Evolutionary conservation across 2,888 invertebrate species (phyloP), one percentile per base, ranked within the genome.

Genomic region (Idaea biselata): DNA sequence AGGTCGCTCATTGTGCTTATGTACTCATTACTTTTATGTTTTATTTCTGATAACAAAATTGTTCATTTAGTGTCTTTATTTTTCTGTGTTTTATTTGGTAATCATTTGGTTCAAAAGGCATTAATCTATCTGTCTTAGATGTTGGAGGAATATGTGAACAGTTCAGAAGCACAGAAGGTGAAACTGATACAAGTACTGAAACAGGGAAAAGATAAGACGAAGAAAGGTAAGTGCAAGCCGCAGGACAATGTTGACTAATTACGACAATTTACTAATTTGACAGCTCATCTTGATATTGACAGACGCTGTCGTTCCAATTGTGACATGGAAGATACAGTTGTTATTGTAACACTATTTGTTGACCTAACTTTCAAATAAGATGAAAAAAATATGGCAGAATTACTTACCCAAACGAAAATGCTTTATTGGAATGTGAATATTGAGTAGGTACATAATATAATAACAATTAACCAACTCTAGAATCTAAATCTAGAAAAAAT

Each of bases 121-220:
- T n/a, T n/a, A n/a, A n/a, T n/a, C 11, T 1, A 32, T 32, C 11
- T 11, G 11, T 32, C 14, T 44, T 44, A 91, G 91, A 86, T 91
- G 82, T 73, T 92, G 17, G 83, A 87, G 17, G 88, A 87, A 56
- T 91, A 86, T 72, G 75, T 87, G 73, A 80, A 81, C 16, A 87
- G 83, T 33, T 77, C 82, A 0, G 86, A 86, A 25, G 86, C 88
- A 0, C 87, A 88, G 63, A 78, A 83, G n/a, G 70, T 89, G 16
- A 91, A 87, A 65, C 74, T 91, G 25, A 86, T 91, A 6, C 87
- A 89, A 68, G 83, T 90, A 0, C 84, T 91, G 57, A 88, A 87
- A 69, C 85, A 86, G 62, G 82, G 81, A 33, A 76, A 81, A 57
- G 67, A 72, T 6, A 64, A 64, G 18, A 1, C 64, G 14, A 87